Conservation (phyloP, 2,797 vertebrate species). For the Clarias fuscus region DNA sequence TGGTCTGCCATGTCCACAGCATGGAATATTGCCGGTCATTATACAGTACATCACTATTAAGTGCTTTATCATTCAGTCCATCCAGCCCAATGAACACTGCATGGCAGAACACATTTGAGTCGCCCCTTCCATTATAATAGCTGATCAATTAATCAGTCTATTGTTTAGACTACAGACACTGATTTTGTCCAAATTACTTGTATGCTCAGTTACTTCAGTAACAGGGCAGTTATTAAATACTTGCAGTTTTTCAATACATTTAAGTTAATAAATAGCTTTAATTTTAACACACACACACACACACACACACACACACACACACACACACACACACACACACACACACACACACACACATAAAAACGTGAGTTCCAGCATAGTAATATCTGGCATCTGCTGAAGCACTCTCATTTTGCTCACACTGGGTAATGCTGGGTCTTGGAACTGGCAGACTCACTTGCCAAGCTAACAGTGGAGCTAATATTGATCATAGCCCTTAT, state of each 20-base stretch:
- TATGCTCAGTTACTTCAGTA: conserved; percentile 55
- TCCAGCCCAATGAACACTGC: neutral
- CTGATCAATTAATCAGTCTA: neutral
- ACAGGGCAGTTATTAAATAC: conserved; percentile 50
- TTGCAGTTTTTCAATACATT: conserved; percentile 45
- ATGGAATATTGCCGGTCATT: neutral
- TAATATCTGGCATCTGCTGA: conserved; percentile 49
- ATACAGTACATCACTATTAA: neutral
- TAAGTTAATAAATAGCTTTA: conserved; percentile 49
- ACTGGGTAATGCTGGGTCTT: conserved; percentile 31
- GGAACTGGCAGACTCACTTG: conserved; percentile 33
- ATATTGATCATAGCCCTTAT: conserved; percentile 4
- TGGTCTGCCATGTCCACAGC: neutral
- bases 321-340: no score
- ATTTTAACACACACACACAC: conserved; percentile 38
- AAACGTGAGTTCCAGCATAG: conserved; percentile 46
- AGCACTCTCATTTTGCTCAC: conserved; percentile 47
- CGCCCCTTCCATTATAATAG: neutral
- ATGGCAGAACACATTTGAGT: neutral
- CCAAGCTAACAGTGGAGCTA: conserved; percentile 15
- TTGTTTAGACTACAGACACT: conserved; percentile 10
- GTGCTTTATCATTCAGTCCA: neutral
- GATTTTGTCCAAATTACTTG: conserved; percentile 23
- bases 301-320: no score
- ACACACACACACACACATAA: no score